Base-by-base conservation (phyloP, 2,888 invertebrate genomes). In the Melanostoma scalare region DNA sequence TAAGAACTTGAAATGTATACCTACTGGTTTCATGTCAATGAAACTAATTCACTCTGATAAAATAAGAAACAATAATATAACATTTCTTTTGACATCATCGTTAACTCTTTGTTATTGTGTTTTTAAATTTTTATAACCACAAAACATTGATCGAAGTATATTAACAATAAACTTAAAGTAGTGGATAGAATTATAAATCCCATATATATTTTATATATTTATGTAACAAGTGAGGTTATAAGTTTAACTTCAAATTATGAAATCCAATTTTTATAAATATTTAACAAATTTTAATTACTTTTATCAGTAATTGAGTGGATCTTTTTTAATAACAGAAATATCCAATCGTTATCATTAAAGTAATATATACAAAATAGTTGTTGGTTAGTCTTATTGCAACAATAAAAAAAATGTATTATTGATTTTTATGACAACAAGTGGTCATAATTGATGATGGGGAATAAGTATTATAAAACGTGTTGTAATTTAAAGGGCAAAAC, bases 331-430 rank as follows among this genome's bases (percentile, higher is more conserved):
- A 46, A 31, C 42, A 55, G 40, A 10, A 2, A 33, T 52, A 20
- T 44, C 31, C 20, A 35, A 31, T 67, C n/a, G 10, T 31, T 42
- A 38, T 50, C 31, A 77, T 52, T 72, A 71, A 71, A 71, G 58
- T 58, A 60, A 60, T 77, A 78, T 78, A 4, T 78, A 78, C 58
- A 78, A 40, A 71, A 67, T 65, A 67, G 52, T 36, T 58, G 40
- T 52, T 65, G 44, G 44, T 78, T 65, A 40, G 3, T 53, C 53
- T 67, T 67, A n/a, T 72, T 53, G 53, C 42, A 53, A 60, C 55
- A 63, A 36, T 55, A 38, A 63, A 71, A 71, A 52, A 31, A 33
- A 55, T 20, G 20, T 20, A 20, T 20, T 20, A 20, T 20, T 20
- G 20, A 20, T 20, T 20, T 20, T 20, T 20, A 20, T 20, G 20